Evolutionary conservation across 2,888 invertebrate species (phyloP), one percentile per base, ranked within the genome.

Genomic region (Microdon myrmicae): DNA sequence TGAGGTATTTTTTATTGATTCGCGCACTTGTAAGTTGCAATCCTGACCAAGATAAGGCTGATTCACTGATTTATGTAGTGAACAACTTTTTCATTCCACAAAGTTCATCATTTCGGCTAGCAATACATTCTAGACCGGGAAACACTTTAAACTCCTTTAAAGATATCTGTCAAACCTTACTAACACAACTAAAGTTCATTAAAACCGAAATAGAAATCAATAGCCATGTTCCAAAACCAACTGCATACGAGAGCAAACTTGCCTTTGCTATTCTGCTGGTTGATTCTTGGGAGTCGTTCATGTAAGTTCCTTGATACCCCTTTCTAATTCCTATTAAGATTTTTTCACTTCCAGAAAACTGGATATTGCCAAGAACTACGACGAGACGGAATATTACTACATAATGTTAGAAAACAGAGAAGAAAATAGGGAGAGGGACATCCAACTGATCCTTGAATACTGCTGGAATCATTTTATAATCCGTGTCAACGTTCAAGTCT

Each of bases 401-500:
- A 75, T 75, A 2, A 71, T 76, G n/a, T 59, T 75, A 10, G 71
- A 74, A 56, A 68, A 69, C 0, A 22, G 67, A 0, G 75, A 75
- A 37, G 53, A 49, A 4, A 45, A 61, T 4, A 29, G 68, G 8
- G 43, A 35, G 2, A 6, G 8, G 4, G 71, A 75, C 10, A 74
- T 76, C 71, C 67, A 70, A 3, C 48, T 38, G 3, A 72, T 75
- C 20, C 69, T 75, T 1, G 67, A 68, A 8, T 75, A 75, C 17
- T 75, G 75, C 44, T 75, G 75, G 72, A 56, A 53, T 8, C 54
- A 74, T 26, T 71, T 72, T 28, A 67, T 75, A 14, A 71, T 75
- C 47, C 71, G 76, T 32, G 75, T 76, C 59, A 75, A 71, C 25
- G 29, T 75, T 2, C 74, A 73, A 45, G 68, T 74, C 22, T 75